Evolutionary conservation across 2,797 vertebrate genomes (phyloP).

Genomic region (Brachymystax lenok): DNA sequence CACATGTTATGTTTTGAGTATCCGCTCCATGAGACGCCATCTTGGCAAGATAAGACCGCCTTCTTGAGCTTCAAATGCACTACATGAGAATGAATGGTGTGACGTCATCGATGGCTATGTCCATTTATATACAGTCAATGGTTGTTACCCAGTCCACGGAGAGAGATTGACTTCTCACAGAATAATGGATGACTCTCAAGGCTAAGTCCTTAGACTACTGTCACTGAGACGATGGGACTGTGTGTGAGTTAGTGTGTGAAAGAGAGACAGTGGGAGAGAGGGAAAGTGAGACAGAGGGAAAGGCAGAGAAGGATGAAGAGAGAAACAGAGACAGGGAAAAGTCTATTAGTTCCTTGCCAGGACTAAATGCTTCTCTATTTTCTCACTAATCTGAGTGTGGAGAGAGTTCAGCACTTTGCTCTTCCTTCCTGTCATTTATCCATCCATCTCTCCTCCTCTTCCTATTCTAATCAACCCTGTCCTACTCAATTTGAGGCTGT

Average conservation of each 20-base stretch:
- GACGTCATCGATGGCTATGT: no score
- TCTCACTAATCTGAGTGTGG: neutral
- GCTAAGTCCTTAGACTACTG: neutral
- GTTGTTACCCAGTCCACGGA: neutral
- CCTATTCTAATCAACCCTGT: neutral
- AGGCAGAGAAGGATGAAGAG: neutral
- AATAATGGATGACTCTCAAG: neutral
- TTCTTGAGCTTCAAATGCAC: no score
- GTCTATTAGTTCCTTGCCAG: neutral
- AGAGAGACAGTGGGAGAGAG: conserved; percentile 34
- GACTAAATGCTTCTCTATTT: neutral
- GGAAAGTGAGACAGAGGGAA: neutral
- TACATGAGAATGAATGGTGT: no score
- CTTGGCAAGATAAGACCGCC: no score
- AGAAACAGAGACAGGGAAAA: neutral
- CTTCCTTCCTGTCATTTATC: neutral
- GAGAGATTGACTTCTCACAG: neutral
- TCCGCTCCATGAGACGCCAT: no score
- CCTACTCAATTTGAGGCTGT: neutral
- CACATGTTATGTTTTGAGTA: no score
- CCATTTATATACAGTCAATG: neutral
- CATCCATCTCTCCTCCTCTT: neutral
- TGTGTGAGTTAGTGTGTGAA: neutral
- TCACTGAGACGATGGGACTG: neutral
- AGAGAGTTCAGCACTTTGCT: neutral